Conservation (phyloP, 2,888 invertebrate species). For the Meandrusa payeni region DNA sequence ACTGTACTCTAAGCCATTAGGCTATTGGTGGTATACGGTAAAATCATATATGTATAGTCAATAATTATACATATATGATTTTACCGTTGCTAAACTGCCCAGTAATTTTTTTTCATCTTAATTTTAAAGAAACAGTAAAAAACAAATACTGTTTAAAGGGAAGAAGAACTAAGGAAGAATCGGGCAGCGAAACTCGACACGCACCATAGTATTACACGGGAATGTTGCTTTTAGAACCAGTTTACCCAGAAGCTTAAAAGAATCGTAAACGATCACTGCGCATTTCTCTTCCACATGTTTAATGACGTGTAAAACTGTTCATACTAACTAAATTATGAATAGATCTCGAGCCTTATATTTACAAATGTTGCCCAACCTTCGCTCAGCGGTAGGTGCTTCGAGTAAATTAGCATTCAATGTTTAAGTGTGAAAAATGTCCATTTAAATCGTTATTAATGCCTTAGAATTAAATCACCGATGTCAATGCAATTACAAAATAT, state of each 20-base stretch:
- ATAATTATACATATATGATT: too few species aligned
- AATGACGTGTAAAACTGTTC: slow-evolving; percentile 4
- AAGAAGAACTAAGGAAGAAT: too few species aligned
- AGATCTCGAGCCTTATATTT: not conserved
- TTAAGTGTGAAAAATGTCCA: slow-evolving; percentile 25
- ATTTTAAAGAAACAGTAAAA: too few species aligned
- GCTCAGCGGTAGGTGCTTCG: slow-evolving; percentile 16
- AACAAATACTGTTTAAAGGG: too few species aligned
- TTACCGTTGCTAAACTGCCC: too few species aligned
- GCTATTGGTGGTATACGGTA: too few species aligned
- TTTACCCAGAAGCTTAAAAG: slow-evolving; percentile 1
- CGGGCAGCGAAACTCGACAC: not conserved
- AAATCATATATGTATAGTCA: too few species aligned
- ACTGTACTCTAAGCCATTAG: too few species aligned
- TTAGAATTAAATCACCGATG: slow-evolving; percentile 20
- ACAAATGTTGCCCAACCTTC: slow-evolving; percentile 6
- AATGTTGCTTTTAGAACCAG: slow-evolving; percentile 11
- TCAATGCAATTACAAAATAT: not conserved
- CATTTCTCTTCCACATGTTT: slow-evolving; percentile 1
- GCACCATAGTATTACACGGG: slow-evolving; percentile 8
- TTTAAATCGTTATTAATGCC: slow-evolving; percentile 25
- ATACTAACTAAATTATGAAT: not conserved
- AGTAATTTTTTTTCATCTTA: too few species aligned
- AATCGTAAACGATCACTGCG: slow-evolving; percentile 3
- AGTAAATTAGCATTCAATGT: slow-evolving; percentile 21